phyloP scores from a whole-genome alignment of 2,113 vertebrate species.

The Entomyzon cyanotis region DNA sequence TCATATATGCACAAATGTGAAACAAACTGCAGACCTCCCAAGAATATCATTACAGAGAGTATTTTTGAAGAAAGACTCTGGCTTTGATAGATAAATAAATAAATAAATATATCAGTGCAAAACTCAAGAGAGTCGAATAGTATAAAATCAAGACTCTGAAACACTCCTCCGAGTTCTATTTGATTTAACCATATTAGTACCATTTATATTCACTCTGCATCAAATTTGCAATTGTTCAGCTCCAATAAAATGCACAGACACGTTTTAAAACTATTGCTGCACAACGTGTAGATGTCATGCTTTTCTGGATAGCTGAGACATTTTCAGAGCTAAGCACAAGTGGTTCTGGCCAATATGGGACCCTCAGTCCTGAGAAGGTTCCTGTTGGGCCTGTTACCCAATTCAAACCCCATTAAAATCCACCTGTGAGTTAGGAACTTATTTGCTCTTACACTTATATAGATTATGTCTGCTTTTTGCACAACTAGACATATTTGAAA shows the following conservation, averaged over 20 bases:
- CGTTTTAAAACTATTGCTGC: neutral
- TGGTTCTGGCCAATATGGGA: neutral
- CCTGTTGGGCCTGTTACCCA: neutral
- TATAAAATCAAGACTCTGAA: neutral
- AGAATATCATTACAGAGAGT: neutral
- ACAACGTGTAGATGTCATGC: neutral
- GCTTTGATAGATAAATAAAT: neutral
- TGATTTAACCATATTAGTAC: neutral
- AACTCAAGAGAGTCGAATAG: neutral
- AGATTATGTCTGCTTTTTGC: neutral
- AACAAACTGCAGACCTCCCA: constrained; percentile 1
- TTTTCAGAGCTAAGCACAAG: neutral
- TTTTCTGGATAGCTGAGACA: neutral
- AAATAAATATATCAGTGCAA: neutral
- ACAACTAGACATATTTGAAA: neutral
- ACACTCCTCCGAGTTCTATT: neutral
- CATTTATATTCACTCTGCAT: neutral
- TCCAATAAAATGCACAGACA: neutral
- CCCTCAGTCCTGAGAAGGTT: neutral
- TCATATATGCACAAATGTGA: neutral
- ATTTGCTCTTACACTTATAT: neutral
- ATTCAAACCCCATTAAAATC: neutral
- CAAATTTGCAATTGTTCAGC: neutral
- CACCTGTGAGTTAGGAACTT: neutral
- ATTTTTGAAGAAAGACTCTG: neutral